Percentiles rank a stretch among this genome's conserved stretches.
Conservation (phyloP, 2,113 vertebrate species). For the Saguinus midas region DNA sequence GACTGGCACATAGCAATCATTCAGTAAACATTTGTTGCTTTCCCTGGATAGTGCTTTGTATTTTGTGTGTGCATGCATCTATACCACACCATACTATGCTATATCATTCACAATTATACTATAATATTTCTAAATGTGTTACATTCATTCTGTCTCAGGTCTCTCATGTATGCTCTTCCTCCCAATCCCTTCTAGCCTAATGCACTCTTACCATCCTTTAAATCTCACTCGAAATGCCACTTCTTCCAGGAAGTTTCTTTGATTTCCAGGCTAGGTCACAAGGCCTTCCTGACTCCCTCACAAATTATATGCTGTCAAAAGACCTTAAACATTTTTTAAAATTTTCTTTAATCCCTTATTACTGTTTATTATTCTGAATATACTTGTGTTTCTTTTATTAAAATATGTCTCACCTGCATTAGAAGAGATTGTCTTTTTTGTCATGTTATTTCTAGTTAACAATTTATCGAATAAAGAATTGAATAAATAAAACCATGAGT, state of each 20-base stretch:
- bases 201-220: not conserved
- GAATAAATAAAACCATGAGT: not conserved
- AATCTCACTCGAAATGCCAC: not conserved
- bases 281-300: not conserved
- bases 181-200: not conserved
- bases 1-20: not conserved
- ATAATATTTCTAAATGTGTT: not conserved
- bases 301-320: not conserved
- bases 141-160: not conserved
- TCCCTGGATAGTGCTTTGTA: not conserved
- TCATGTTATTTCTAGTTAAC: not conserved
- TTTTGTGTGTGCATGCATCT: not conserved
- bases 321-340: not conserved
- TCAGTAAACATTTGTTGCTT: not conserved
- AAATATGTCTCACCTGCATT: not conserved
- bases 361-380: not conserved
- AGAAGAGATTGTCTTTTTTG: not conserved
- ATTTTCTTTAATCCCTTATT: not conserved
- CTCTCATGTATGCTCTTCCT: not conserved
- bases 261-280: not conserved
- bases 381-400: not conserved
- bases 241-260: not conserved
- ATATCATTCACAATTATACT: not conserved
- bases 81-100: no score
- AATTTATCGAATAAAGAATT: not conserved